Base-by-base conservation (phyloP, 2,888 invertebrate species). In the Ptychoptera albimana region DNA sequence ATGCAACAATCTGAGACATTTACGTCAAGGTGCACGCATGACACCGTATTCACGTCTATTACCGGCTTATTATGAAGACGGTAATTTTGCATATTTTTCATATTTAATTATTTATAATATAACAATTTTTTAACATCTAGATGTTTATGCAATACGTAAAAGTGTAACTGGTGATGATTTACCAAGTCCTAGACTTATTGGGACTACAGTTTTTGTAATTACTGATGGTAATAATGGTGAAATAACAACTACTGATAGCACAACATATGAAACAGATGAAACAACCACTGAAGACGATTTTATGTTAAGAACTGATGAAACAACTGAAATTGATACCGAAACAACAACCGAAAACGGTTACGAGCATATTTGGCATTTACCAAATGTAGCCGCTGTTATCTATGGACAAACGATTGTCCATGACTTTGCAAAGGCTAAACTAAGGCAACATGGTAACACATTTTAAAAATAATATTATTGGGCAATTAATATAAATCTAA, bases 161-260 rank as follows among this genome's bases (percentile, higher is more conserved):
- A 73, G 81, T 0, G 60, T 68, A 1, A 75, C 76, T 14, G 84
- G 85, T 0, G 67, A 67, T 15, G 72, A 72, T 10, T 64, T 88
- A 38, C 87, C 87, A 1, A 72, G 73, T 43, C 66, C 83, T 2
- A 71, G 88, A 37, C 64, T 74, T 34, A 34, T 42, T 34, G 32
- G 16, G 2, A 34, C 41, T 1, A 39, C 29, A 16, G 29, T 39
- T 30, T 39, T 39, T 14, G 39, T 30, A 39, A 39, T 8, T 9
- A 23, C 23, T 23, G 23, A 23, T 23, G 23, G 23, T 23, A 23
- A 23, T 23, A 23, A 23, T 23, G 23, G 23, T 23, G 23, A 23
- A 23, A 7, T 23, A 14, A 29, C 11, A 15, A 42, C 46, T 36
- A 13, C 34, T 9, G 34, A 45, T 37, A 29, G 39, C 9, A 4